Evolutionary conservation across 2,888 invertebrate genomes (phyloP), one percentile per base, ranked within the genome.

Genomic region (Phalera bucephala): DNA sequence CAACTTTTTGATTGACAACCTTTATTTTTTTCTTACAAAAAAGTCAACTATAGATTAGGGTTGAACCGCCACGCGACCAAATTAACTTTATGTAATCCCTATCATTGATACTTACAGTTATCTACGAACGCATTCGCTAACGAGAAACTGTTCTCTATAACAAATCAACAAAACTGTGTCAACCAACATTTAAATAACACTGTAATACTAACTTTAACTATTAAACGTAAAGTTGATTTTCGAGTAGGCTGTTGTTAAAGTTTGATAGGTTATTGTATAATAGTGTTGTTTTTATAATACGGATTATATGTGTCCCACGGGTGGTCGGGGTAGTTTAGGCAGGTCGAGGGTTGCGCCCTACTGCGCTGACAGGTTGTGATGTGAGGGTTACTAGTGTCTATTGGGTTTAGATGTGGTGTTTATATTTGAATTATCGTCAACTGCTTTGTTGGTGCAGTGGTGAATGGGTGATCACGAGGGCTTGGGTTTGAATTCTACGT

Each of bases 281-380:
- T 5, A 15, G 2, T 0, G 42, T 47, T 62, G 69, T 74, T 83
- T 83, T 83, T 81, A 72, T 73, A 84, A 83, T 76, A 77, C 80
- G 78, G 82, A 77, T 82, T 80, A 83, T 78, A 81, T 84, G 79
- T 76, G 77, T 86, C 85, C 86, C 87, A 72, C 72, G 87, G 88
- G 88, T 86, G 86, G 87, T 70, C 80, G 52, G 26, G 25, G 35
- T 40, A 45, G 33, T 30, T 46, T 29, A 25, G 50, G 47, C 45
- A 3, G 35, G 17, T 27, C 23, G 62, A 60, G 74, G 73, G 78
- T 64, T 52, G 60, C 64, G 41, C 72, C 74, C 74, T 56, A 52
- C 58, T 31, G 67, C 42, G 55, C 21, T 59, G 78, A 76, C 80
- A 80, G 80, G 75, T 77, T 73, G 69, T 50, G 53, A 46, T 67